Percentiles rank a stretch among this genome's conserved stretches.
These are phyloP conservation scores for Scopus umbretta DNA, from an alignment of 2,113 vertebrate species.

Conservation along the genomic window DNA sequence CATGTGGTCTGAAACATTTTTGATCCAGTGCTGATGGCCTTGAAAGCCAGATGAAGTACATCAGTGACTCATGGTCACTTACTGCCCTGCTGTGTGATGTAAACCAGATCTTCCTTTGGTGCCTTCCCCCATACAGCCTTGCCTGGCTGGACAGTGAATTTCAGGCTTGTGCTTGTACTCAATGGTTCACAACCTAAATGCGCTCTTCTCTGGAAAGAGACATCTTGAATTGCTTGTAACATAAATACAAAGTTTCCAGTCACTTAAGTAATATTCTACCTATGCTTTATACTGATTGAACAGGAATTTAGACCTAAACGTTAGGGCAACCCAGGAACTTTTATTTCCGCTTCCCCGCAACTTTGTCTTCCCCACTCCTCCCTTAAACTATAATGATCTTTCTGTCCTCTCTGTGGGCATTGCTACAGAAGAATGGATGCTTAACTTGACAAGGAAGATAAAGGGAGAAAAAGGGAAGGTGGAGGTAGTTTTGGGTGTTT, in stretches of 20 bases:
- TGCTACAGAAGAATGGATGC: not conserved
- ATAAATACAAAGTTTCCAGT: not conserved
- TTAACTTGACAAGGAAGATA: not conserved
- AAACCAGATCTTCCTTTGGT: slow-evolving; percentile 24
- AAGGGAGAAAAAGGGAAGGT: not conserved
- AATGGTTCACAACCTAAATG: not conserved
- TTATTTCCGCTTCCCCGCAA: not conserved
- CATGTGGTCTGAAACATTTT: not conserved
- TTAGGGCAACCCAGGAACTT: not conserved
- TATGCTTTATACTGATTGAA: not conserved
- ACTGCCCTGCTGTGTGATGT: not conserved
- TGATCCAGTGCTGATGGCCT: not conserved
- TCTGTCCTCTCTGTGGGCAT: not conserved
- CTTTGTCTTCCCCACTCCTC: not conserved
- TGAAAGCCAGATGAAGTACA: not conserved
- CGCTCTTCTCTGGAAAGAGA: not conserved
- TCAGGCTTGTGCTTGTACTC: not conserved
- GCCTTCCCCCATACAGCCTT: not conserved
- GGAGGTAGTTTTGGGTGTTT: not conserved
- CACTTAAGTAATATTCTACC: not conserved
- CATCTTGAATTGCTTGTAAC: not conserved
- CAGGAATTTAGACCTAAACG: not conserved
- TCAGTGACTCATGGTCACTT: slow-evolving; percentile 1
- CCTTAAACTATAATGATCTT: not conserved
- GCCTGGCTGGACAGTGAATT: not conserved